Conservation (phyloP, 2,797 vertebrate species). For the Spinus pinus region DNA sequence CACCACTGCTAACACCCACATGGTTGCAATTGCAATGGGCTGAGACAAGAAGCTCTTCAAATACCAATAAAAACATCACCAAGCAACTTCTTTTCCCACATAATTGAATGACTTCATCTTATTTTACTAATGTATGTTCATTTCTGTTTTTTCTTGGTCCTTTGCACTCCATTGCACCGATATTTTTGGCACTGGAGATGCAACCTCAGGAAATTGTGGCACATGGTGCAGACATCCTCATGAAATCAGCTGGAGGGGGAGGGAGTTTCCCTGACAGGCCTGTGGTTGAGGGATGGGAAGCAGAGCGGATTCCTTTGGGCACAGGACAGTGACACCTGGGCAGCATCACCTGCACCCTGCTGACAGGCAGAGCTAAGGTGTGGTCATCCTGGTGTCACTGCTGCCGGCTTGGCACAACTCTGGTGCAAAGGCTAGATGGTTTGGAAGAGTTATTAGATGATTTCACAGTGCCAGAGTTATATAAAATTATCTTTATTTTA, state of each 20-base stretch:
- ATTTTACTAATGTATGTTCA: background rate
- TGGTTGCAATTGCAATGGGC: background rate
- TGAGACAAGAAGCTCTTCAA: background rate
- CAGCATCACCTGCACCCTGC: background rate
- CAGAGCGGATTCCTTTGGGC: background rate
- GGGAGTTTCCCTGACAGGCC: background rate
- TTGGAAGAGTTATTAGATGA: background rate
- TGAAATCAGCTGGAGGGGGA: background rate
- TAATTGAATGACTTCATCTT: background rate
- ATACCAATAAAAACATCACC: background rate
- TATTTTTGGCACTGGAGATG: background rate
- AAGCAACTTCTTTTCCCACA: background rate
- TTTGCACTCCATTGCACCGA: background rate
- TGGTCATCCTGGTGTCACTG: background rate
- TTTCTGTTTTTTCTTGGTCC: background rate
- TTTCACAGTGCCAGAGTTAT: background rate
- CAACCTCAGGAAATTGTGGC: background rate
- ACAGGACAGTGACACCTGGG: background rate
- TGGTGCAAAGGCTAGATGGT: background rate
- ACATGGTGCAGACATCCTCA: accelerated
- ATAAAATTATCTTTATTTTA: background rate
- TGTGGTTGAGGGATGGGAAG: background rate
- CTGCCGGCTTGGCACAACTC: background rate
- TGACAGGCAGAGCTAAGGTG: accelerated
- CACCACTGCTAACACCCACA: background rate